Evolutionary conservation across 2,113 vertebrate species (phyloP).

Genomic region (Oreochromis spilurus): DNA sequence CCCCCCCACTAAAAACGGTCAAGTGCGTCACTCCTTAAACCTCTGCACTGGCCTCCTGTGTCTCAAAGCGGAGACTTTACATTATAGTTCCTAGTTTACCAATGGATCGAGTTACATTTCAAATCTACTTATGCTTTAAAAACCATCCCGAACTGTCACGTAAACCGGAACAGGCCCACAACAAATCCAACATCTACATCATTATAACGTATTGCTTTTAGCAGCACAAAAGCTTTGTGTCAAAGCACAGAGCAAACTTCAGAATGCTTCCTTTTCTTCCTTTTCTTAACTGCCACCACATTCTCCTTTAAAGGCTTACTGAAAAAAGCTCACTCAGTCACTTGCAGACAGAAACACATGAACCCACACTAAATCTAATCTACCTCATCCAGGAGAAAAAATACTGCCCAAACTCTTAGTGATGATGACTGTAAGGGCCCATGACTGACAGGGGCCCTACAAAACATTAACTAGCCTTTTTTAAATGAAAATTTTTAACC

Average conservation of each 20-base stretch:
- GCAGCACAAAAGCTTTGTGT: background rate
- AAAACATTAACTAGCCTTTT: background rate
- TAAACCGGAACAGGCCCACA: background rate
- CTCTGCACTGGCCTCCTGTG: no score
- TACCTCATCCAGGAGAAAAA: background rate
- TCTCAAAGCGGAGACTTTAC: no score
- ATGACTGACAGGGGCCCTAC: background rate
- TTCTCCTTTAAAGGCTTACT: background rate
- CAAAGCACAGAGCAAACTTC: background rate
- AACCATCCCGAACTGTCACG: background rate
- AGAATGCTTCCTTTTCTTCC: background rate
- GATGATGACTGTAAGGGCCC: background rate
- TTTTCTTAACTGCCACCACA: background rate
- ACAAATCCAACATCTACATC: background rate
- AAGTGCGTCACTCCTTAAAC: no score
- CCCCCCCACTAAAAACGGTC: no score
- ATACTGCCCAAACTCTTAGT: background rate
- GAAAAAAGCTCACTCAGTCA: no score
- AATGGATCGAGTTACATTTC: background rate
- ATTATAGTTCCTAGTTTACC: no score
- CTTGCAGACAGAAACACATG: background rate
- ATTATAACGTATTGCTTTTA: background rate
- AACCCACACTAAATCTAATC: background rate
- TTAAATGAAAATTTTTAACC: background rate
- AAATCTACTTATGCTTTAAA: background rate